Evolutionary conservation across 1,140 invertebrate genomes (phyloP).

Genomic region (Brachionus rotundiformis): DNA sequence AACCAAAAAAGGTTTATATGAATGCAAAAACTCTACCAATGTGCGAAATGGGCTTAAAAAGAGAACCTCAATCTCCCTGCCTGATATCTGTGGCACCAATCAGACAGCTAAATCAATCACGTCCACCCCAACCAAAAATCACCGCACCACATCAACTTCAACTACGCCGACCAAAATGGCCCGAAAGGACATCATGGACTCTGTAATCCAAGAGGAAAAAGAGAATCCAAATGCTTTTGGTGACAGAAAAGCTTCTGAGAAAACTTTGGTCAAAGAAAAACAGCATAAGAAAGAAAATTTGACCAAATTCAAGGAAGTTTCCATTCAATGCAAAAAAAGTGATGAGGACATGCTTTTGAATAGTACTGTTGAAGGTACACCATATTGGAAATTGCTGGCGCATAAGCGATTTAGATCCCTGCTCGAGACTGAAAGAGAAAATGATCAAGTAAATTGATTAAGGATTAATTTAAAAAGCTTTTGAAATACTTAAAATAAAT

Average conservation of each 20-base stretch:
- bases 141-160: conserved; percentile 33
- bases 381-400: conserved; percentile 42
- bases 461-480: not conserved
- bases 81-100: conserved; percentile 33
- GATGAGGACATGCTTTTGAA: conserved; percentile 48
- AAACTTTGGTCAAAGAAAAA: conserved; percentile 1
- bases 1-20: conserved; percentile 43
- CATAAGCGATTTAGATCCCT: conserved; percentile 10
- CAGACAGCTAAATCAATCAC: not conserved
- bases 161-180: conserved; percentile 36
- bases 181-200: not conserved
- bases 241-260: conserved; percentile 1
- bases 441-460: conserved; percentile 4
- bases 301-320: conserved; percentile 17
- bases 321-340: conserved; percentile 48
- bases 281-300: conserved; percentile 21
- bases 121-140: conserved; percentile 22
- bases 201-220: conserved; percentile 37
- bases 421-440: conserved; percentile 20
- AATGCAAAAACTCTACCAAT: conserved; percentile 13
- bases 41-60: conserved; percentile 33
- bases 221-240: conserved; percentile 24
- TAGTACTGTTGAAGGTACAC: conserved; percentile 3
- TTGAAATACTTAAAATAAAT: not conserved
- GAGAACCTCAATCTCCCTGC: conserved; percentile 33